A percentile compares a stretch with the other conserved stretches of the same genome.
These are phyloP conservation scores for Creontiades dilutus DNA, from an alignment of 2,888 invertebrate species.

Conservation along the genomic window DNA sequence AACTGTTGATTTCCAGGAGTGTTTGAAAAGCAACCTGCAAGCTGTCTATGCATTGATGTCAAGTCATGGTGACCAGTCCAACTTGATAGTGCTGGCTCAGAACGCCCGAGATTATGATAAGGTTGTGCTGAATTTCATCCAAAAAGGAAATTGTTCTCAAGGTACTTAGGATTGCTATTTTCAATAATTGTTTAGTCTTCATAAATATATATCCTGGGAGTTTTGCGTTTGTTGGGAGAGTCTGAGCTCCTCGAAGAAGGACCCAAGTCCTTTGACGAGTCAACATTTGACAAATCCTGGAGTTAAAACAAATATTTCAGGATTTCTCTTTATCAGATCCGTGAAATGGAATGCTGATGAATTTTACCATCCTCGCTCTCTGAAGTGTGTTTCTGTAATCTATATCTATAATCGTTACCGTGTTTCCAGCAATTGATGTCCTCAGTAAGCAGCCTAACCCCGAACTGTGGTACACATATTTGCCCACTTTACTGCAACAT, in stretches of 20 bases:
- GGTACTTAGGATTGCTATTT: conserved; percentile 67
- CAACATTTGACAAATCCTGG: no score
- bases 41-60: conserved; percentile 94
- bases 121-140: conserved; percentile 93
- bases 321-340: no score
- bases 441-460: conserved; percentile 53
- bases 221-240: no score
- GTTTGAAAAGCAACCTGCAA: conserved; percentile 88
- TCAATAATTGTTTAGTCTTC: no score
- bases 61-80: conserved; percentile 95
- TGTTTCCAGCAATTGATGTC: conserved; percentile 62
- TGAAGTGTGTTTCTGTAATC: no score
- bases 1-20: conserved; percentile 80
- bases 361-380: no score
- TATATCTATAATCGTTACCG: no score
- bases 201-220: no score
- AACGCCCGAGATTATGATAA: conserved; percentile 95
- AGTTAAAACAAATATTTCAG: no score
- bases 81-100: conserved; percentile 91
- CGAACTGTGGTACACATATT: conserved; percentile 60
- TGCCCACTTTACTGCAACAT: conserved; percentile 54
- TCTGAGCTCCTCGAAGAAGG: no score
- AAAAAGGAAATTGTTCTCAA: conserved; percentile 80
- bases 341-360: no score
- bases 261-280: no score